These are phyloP conservation scores for Drosophila azteca DNA, from an alignment of 1,140 invertebrate genomes.

Conservation along the genomic window DNA sequence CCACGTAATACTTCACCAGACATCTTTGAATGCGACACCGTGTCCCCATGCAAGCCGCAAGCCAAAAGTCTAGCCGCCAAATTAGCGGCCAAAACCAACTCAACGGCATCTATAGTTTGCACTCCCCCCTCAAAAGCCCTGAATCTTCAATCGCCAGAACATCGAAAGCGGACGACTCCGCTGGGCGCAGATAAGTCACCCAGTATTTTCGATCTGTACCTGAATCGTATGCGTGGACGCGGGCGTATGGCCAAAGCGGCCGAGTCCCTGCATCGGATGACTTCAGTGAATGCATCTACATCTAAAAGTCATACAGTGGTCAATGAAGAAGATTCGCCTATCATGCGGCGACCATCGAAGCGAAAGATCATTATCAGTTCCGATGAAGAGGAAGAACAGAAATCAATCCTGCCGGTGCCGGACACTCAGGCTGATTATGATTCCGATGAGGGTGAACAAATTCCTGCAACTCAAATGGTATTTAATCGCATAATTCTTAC, in stretches of 20 bases:
- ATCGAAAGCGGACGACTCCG: slow-evolving; percentile 6
- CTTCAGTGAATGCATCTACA: not conserved
- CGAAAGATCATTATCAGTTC: slow-evolving; percentile 69
- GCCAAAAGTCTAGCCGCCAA: slow-evolving; percentile 55
- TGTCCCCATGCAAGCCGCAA: slow-evolving; percentile 53
- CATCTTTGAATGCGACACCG: slow-evolving; percentile 57
- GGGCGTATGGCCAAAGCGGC: slow-evolving; percentile 54
- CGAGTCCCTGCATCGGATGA: slow-evolving; percentile 41
- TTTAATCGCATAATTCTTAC: not conserved
- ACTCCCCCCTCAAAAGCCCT: not conserved
- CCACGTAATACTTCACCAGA: slow-evolving; percentile 53
- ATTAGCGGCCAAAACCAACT: slow-evolving; percentile 46
- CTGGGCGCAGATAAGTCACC: slow-evolving; percentile 53
- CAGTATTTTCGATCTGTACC: slow-evolving; percentile 71
- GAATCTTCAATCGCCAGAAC: slow-evolving; percentile 21
- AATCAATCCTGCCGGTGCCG: slow-evolving; percentile 1
- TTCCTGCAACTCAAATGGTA: slow-evolving; percentile 67
- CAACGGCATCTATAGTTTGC: not conserved
- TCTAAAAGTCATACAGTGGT: not conserved
- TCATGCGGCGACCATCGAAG: slow-evolving; percentile 50
- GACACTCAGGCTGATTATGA: slow-evolving; percentile 13
- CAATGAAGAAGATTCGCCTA: slow-evolving; percentile 54
- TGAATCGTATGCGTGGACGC: slow-evolving; percentile 60
- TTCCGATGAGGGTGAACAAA: slow-evolving; percentile 42
- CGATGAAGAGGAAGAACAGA: slow-evolving; percentile 38